Base-by-base conservation (phyloP, 2,888 invertebrate genomes). In the Spodoptera picta region DNA sequence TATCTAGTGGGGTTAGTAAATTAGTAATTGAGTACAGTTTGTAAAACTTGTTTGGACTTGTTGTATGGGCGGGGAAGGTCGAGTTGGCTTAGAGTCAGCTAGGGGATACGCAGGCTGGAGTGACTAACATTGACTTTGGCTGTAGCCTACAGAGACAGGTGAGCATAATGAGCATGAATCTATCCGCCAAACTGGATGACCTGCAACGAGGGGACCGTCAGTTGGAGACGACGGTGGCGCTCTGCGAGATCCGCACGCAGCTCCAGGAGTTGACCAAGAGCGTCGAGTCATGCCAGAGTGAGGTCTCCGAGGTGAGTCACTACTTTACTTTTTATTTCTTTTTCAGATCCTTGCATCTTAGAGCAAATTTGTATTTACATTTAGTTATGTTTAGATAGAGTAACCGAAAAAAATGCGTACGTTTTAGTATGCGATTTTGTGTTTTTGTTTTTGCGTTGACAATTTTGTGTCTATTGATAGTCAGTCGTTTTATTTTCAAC, bases 121-220 rank as follows among this genome's bases (percentile, higher is more conserved):
- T 69, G 49, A 69, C 58, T 74, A 58, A 63, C 64, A 6, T 73
- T 72, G 65, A 78, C 65, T 80, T 70, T 67, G 71, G 60, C 64
- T 80, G 83, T 95, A 98, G 98, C 97, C 97, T 98, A 96, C 98
- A 98, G 96, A 97, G 98, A 96, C 98, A 98, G 97, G 98, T 98
- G 96, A 97, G 98, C 96, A 98, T 98, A 96, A 98, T 98, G 98
- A 98, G 98, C 95, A 98, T 98, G 97, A 98, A 98, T 96, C 96
- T 98, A 95, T 97, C 97, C 95, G 97, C 98, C 89, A 98, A 98
- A 96, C 96, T 98, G 96, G 98, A 98, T 95, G 98, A 98, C 95
- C 96, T 98, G 95, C 98, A 98, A 95, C 96, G 97, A 88, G 96
- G 96, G 87, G 98, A 98, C 95, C 97, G 98, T 87, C 98, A 98